Conservation (phyloP, 2,797 vertebrate genomes). For the Sebastiscus tertius region DNA sequence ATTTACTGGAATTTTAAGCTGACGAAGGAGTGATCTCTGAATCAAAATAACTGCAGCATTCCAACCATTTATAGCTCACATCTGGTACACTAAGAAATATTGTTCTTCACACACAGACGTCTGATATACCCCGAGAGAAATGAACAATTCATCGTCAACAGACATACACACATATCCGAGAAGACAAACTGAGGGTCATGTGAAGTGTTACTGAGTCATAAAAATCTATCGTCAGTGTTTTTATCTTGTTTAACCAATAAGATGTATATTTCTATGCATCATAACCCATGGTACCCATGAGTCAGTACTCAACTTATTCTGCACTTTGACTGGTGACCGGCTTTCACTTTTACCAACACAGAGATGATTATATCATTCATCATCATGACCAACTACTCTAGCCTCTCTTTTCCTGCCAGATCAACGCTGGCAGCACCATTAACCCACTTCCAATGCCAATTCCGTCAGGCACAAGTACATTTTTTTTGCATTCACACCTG, state of each 20-base stretch:
- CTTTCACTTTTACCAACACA: background rate
- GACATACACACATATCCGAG: background rate
- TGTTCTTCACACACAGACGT: background rate
- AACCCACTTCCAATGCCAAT: too few species aligned
- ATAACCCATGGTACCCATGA: background rate
- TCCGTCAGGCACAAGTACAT: too few species aligned
- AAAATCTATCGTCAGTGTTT: background rate
- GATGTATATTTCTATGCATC: too few species aligned
- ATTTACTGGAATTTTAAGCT: slow-evolving; percentile 1
- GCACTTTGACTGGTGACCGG: too few species aligned
- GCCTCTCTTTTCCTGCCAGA: too few species aligned
- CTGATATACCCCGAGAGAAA: background rate
- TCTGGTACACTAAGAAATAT: slow-evolving; percentile 3
- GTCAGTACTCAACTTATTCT: background rate
- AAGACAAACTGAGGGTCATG: background rate
- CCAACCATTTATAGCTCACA: slow-evolving; percentile 3
- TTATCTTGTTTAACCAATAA: background rate
- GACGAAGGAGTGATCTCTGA: background rate
- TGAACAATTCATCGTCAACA: background rate
- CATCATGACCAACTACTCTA: background rate
- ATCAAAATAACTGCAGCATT: background rate
- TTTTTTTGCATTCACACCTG: slow-evolving; percentile 24
- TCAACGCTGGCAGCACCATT: too few species aligned
- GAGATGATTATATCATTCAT: background rate
- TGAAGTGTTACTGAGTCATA: background rate